Conservation (phyloP, 2,797 vertebrate genomes). For the Mycteria americana region DNA sequence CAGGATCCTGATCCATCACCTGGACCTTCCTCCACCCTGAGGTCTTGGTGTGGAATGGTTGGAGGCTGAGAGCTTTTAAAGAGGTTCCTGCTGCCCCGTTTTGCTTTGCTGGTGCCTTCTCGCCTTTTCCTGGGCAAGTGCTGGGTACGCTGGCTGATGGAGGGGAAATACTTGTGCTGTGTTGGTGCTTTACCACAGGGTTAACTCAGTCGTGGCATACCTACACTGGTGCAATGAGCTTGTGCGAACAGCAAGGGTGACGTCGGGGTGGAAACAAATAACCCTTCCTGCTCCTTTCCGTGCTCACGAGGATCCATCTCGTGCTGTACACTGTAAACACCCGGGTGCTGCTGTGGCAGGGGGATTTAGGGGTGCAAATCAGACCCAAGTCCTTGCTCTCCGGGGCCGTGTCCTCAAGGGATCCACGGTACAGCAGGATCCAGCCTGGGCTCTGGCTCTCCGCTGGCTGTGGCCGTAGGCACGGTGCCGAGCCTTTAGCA, state of each 20-base stretch:
- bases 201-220: background rate
- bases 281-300: background rate
- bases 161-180: background rate
- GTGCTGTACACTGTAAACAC: background rate
- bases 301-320: background rate
- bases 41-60: background rate
- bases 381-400: background rate
- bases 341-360: accelerated
- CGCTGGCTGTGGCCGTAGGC: accelerated
- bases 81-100: background rate
- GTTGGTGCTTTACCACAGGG: background rate
- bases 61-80: background rate
- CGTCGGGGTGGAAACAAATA: background rate
- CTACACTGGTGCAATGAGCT: background rate
- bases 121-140: background rate
- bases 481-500: background rate
- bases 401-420: accelerated
- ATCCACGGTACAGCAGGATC: accelerated
- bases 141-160: background rate
- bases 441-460: background rate
- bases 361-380: background rate
- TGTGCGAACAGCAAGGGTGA: background rate
- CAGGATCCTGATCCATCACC: background rate
- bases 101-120: background rate
- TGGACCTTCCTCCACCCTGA: background rate